Conservation (phyloP, 2,888 invertebrate species). For the Peribatodes rhomboidaria region DNA sequence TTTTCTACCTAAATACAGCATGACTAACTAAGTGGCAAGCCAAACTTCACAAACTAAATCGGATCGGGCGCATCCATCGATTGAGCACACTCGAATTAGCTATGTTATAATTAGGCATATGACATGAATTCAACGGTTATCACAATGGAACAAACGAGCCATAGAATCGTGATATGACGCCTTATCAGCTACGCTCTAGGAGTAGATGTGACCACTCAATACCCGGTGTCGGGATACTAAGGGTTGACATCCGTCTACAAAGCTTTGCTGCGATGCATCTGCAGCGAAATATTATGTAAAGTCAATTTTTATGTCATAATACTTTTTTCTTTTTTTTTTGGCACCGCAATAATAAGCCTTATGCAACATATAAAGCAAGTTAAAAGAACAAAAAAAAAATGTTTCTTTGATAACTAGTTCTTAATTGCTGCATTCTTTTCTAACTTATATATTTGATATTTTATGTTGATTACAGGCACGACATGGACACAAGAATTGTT, state of each 20-base stretch:
- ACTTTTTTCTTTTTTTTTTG: not conserved
- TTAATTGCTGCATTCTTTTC: too few species aligned
- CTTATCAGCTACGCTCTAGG: conserved; percentile 70
- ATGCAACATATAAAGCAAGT: too few species aligned
- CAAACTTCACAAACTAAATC: conserved; percentile 48
- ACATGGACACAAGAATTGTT: too few species aligned
- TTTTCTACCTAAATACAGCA: conserved; percentile 22
- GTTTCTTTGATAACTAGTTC: too few species aligned
- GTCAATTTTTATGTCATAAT: not conserved
- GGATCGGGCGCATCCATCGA: conserved; percentile 70
- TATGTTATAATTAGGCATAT: conserved; percentile 83
- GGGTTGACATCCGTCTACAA: conserved; percentile 3
- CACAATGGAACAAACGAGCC: conserved; percentile 83
- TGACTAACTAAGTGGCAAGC: conserved; percentile 30
- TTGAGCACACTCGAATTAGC: conserved; percentile 76
- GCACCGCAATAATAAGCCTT: not conserved
- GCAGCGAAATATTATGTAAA: not conserved
- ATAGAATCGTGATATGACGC: conserved; percentile 82
- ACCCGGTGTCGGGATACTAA: conserved; percentile 33
- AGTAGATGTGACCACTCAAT: conserved; percentile 48
- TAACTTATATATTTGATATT: too few species aligned
- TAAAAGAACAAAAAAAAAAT: too few species aligned
- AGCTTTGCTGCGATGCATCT: not conserved
- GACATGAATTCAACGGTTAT: conserved; percentile 81
- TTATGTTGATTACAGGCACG: too few species aligned